phyloP scores from a whole-genome alignment of 2,888 invertebrate species.

The Pherbina coryleti region DNA sequence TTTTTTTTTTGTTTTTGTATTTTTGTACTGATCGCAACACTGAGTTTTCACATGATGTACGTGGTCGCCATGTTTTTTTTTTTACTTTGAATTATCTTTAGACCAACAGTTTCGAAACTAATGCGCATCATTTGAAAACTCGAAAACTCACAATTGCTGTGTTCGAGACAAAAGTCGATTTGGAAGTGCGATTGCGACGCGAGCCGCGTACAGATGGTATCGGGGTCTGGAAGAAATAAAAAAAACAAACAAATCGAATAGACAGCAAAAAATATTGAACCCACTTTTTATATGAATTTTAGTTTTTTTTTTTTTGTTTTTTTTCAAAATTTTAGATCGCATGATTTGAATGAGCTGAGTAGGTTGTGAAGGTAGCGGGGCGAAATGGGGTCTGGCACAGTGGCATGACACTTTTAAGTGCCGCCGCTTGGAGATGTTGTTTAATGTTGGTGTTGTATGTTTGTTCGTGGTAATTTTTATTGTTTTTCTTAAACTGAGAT shows the following conservation, averaged over 20 bases:
- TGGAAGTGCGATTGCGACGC: constrained; percentile 67
- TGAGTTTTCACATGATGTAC: constrained; percentile 34
- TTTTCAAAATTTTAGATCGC: not conserved
- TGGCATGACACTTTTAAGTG: no score
- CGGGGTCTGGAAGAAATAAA: constrained; percentile 65
- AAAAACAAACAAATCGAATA: constrained; percentile 41
- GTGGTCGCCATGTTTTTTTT: not conserved
- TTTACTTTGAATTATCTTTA: not conserved
- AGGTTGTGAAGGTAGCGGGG: no score
- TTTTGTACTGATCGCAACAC: constrained; percentile 17
- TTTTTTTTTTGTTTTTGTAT: constrained; percentile 11
- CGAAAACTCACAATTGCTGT: constrained; percentile 66
- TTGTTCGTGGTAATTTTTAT: not conserved
- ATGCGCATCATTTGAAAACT: constrained; percentile 35
- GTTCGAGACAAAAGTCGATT: constrained; percentile 67
- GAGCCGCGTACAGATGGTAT: constrained; percentile 66
- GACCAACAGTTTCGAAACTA: constrained; percentile 20
- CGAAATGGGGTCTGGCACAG: no score
- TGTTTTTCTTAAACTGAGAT: not conserved
- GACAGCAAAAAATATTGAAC: constrained; percentile 34
- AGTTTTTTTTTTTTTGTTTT: not conserved
- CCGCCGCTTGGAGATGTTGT: no score
- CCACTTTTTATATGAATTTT: constrained; percentile 3
- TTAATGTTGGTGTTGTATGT: no score
- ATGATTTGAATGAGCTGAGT: not conserved